Conservation (phyloP, 2,113 vertebrate genomes). For the Archilochus colubris region DNA sequence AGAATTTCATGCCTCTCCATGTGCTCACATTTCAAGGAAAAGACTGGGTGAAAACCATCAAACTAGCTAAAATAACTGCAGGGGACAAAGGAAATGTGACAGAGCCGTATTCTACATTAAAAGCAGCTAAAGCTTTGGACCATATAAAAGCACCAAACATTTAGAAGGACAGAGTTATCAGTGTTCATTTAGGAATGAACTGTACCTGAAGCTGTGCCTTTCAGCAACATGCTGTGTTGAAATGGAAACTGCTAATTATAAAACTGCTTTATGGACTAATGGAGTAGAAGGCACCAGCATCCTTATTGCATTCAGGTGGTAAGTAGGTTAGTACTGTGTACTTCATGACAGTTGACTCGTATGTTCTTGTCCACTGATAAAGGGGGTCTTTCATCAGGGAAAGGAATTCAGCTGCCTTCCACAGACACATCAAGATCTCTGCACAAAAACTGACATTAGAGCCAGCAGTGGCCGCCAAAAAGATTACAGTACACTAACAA, state of each 20-base stretch:
- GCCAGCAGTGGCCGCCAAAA: not conserved
- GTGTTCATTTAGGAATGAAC: not conserved
- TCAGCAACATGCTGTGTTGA: not conserved
- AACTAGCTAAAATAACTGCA: not conserved
- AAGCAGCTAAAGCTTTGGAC: not conserved
- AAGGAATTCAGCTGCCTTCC: not conserved
- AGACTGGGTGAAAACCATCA: not conserved
- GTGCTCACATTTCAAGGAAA: not conserved
- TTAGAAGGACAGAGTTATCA: not conserved
- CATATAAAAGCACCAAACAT: not conserved
- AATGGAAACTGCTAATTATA: constrained; percentile 21
- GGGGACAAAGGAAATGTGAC: not conserved
- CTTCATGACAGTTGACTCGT: not conserved
- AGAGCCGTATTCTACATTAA: not conserved
- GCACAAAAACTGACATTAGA: not conserved
- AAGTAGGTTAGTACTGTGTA: not conserved
- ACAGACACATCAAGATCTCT: not conserved
- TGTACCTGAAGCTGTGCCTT: not conserved
- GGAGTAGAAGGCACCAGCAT: not conserved
- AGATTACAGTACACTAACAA: constrained; percentile 9
- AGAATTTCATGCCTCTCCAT: not conserved
- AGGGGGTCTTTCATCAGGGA: not conserved
- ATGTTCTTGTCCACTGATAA: not conserved
- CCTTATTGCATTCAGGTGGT: not conserved
- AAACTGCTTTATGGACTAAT: not conserved